These are phyloP conservation scores for Baronia brevicornis DNA, from an alignment of 2,888 invertebrate genomes.

Conservation along the genomic window DNA sequence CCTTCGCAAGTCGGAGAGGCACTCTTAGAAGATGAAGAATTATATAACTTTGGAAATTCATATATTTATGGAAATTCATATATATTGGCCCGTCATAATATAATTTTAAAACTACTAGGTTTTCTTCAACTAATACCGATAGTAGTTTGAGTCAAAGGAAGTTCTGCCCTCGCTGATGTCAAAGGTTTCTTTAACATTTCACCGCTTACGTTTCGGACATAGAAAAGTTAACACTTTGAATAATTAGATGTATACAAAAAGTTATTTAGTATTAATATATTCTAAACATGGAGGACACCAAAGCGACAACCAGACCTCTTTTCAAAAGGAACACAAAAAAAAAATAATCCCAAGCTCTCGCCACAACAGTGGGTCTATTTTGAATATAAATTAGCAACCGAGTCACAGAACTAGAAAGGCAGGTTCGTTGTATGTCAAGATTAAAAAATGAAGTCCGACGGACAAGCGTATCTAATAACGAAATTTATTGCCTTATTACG, in stretches of 20 bases:
- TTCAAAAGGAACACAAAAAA: constrained; percentile 36
- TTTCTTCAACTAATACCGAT: constrained; percentile 5
- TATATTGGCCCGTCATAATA: too few relatives aligned
- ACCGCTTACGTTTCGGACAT: constrained; percentile 18
- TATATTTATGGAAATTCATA: too few relatives aligned
- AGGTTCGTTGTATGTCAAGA: constrained; percentile 26
- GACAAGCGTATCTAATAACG: constrained; percentile 51
- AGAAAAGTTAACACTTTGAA: constrained; percentile 21
- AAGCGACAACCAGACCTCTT: constrained; percentile 34
- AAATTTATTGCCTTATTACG: constrained; percentile 51
- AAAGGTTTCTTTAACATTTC: constrained; percentile 27
- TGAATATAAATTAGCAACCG: constrained; percentile 58
- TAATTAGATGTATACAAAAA: constrained; percentile 41
- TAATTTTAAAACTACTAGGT: constrained; percentile 10
- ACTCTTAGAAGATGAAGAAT: too few relatives aligned
- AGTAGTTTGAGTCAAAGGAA: constrained; percentile 25
- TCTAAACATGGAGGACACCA: constrained; percentile 48
- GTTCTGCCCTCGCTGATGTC: constrained; percentile 22
- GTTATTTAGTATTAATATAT: constrained; percentile 59
- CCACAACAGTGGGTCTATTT: constrained; percentile 38
- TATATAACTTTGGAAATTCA: too few relatives aligned
- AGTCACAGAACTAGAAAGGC: constrained; percentile 29
- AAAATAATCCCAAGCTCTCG: constrained; percentile 26
- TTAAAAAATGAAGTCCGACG: constrained; percentile 28
- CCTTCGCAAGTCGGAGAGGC: too few relatives aligned